A percentile compares a stretch with the other conserved stretches of the same genome.
These are phyloP conservation scores for Emydoidea blandingii DNA, from an alignment of 2,797 vertebrate genomes.

Conservation along the genomic window DNA sequence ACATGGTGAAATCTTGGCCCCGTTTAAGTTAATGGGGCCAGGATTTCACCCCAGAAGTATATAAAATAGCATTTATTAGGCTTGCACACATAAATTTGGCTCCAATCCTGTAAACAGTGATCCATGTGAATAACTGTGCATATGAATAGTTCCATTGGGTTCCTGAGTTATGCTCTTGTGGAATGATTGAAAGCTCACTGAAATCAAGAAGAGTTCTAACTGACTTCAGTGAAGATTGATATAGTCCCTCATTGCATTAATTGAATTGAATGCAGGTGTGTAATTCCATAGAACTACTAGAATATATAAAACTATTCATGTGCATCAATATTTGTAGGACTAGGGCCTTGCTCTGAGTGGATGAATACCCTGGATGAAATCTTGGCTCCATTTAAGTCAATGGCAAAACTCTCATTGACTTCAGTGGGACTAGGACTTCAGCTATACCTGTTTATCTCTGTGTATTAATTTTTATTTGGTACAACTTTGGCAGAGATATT, in stretches of 20 bases:
- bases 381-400: rapidly evolving
- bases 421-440: neutral
- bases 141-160: too few species aligned
- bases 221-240: neutral
- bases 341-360: neutral
- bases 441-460: neutral
- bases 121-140: too few species aligned
- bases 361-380: rapidly evolving
- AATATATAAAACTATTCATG: neutral
- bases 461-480: neutral
- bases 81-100: too few species aligned
- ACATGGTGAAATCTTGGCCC: too few species aligned
- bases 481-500: too few species aligned
- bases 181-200: neutral
- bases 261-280: neutral
- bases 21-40: too few species aligned
- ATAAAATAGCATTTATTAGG: too few species aligned
- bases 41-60: too few species aligned
- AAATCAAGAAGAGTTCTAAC: neutral
- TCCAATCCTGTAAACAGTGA: too few species aligned
- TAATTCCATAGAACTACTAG: neutral
- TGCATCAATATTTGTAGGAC: neutral
- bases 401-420: neutral
- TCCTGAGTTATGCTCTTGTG: too few species aligned
- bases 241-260: neutral